Evolutionary conservation across 2,888 invertebrate genomes (phyloP), one percentile per base, ranked within the genome.

Genomic region (Artemia sinica): DNA sequence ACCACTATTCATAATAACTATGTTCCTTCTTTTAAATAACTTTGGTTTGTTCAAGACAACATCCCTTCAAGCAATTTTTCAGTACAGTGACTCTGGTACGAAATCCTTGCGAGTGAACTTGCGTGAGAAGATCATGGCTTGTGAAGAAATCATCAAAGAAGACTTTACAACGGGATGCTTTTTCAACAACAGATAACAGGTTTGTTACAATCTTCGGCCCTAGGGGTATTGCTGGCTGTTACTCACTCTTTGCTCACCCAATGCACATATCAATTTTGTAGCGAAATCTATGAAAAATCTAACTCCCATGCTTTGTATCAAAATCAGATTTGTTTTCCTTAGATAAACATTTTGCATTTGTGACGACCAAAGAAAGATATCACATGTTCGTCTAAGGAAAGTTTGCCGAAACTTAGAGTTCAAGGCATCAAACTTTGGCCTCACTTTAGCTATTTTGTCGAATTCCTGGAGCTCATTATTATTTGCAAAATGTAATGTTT

Each of bases 51-150:
- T n/a, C 11, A n/a, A 11, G 11, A 51, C n/a, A 51, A 51, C 52
- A 51, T n/a, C 52, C 52, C 52, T 51, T 51, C 52, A 51, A 51
- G 52, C 52, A n/a, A 51, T 51, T 51, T 51, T 51, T n/a, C n/a
- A 11, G n/a, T n/a, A 51, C 52, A 51, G 52, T 51, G 52, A 11
- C 52, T 51, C 11, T 51, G 52, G 52, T n/a, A 51, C 52, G 52
- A 51, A 51, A 51, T 51, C 52, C 52, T n/a, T 51, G 11, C n/a
- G 11, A 51, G 52, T 51, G 52, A n/a, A 51, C 11, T 11, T 51
- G 11, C n/a, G 52, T 51, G n/a, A 51, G 52, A n/a, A 51, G 52
- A 51, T 51, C n/a, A n/a, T n/a, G n/a, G n/a, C n/a, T n/a, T n/a
- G n/a, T n/a, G n/a, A n/a, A n/a, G n/a, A n/a, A n/a, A n/a, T n/a